Percentiles rank a stretch among this genome's conserved stretches.
Conservation (phyloP, 2,113 vertebrate genomes). For the Clarias batrachus region DNA sequence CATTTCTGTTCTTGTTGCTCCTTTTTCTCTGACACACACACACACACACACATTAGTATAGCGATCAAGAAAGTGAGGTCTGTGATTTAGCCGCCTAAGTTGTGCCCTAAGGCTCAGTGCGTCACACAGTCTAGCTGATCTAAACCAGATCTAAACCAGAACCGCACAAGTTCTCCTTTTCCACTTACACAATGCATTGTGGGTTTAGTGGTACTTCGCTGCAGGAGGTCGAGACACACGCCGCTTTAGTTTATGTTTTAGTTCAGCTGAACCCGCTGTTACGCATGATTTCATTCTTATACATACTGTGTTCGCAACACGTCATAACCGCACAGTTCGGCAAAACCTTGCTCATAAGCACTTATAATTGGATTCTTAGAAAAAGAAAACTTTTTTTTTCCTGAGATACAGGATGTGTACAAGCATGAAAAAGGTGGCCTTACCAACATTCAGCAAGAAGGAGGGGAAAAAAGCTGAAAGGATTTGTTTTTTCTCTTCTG, state of each 20-base stretch:
- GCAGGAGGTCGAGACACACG: slow-evolving; percentile 17
- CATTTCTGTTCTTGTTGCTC: not conserved
- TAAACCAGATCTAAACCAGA: slow-evolving; percentile 42
- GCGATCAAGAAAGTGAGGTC: not conserved
- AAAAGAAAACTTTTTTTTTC: not conserved
- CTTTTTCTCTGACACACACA: not conserved
- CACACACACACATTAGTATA: not conserved
- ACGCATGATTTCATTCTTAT: not conserved
- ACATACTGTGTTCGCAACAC: not conserved
- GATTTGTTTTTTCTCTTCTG: slow-evolving; percentile 12
- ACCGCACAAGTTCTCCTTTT: not conserved
- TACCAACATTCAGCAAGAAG: not conserved
- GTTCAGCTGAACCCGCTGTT: not conserved
- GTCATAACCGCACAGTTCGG: not conserved
- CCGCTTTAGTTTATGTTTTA: not conserved
- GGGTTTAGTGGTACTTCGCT: not conserved
- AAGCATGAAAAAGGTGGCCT: not conserved
- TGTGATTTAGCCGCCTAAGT: not conserved
- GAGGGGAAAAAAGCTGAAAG: not conserved
- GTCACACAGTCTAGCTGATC: slow-evolving; percentile 4
- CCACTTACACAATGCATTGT: slow-evolving; percentile 11
- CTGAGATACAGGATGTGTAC: slow-evolving; percentile 1
- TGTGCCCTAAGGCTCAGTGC: slow-evolving; percentile 9
- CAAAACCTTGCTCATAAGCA: not conserved
- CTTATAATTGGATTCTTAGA: not conserved